Percentiles rank a stretch among this genome's conserved stretches.
Conservation (phyloP, 2,888 invertebrate genomes). For the Steinernema scapterisci region DNA sequence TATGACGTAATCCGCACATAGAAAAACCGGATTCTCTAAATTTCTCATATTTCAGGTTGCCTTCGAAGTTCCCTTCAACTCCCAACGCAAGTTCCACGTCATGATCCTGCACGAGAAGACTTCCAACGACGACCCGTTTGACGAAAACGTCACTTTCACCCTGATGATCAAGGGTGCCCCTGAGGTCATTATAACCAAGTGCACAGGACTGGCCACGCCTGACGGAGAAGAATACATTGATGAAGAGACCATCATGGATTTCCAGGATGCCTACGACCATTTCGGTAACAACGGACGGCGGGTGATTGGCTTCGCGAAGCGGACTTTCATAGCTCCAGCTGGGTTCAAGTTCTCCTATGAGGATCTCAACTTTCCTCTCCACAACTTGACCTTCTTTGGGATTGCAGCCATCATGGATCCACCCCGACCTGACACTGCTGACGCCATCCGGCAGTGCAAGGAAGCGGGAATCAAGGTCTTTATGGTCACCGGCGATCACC, state of each 20-base stretch:
- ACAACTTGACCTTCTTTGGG: slow-evolving; percentile 47
- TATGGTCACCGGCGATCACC: slow-evolving; percentile 47
- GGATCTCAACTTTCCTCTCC: slow-evolving; percentile 40
- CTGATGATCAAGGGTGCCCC: slow-evolving; percentile 45
- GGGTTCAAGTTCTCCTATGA: slow-evolving; percentile 41
- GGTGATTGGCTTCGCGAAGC: slow-evolving; percentile 47
- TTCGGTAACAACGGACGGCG: slow-evolving; percentile 49
- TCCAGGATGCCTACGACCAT: slow-evolving; percentile 42
- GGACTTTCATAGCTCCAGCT: slow-evolving; percentile 39
- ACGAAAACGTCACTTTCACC: slow-evolving; percentile 37
- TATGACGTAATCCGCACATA: background rate
- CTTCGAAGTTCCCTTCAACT: slow-evolving; percentile 21
- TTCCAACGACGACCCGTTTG: slow-evolving; percentile 10
- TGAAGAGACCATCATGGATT: slow-evolving; percentile 16
- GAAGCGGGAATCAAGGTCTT: slow-evolving; percentile 44
- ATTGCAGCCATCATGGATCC: slow-evolving; percentile 53
- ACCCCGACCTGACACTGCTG: slow-evolving; percentile 40
- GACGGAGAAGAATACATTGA: slow-evolving; percentile 33
- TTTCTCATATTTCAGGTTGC: slow-evolving; percentile 21
- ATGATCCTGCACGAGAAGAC: slow-evolving; percentile 33
- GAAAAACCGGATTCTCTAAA: too few relatives aligned
- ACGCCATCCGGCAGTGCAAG: slow-evolving; percentile 42
- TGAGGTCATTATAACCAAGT: slow-evolving; percentile 41
- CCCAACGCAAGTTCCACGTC: slow-evolving; percentile 42
- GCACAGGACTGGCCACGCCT: slow-evolving; percentile 32